These are phyloP conservation scores for Physocephala rufipes DNA, from an alignment of 2,888 invertebrate species.

Conservation along the genomic window DNA sequence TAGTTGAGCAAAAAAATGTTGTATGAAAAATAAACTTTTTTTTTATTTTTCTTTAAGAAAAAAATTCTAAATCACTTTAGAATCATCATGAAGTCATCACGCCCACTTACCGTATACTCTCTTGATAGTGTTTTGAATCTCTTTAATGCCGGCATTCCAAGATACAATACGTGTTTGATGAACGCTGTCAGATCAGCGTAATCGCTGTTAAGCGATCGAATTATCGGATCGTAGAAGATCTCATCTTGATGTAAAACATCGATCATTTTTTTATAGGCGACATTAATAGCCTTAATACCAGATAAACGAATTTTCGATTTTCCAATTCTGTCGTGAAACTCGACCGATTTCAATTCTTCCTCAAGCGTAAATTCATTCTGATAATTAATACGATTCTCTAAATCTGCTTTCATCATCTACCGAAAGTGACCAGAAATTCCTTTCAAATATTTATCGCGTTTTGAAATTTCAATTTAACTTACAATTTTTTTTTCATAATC, in stretches of 20 bases:
- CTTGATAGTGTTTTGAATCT: constrained; percentile 55
- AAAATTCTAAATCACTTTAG: no score
- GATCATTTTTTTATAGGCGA: constrained; percentile 61
- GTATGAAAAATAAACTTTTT: no score
- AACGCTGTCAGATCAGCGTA: constrained; percentile 62
- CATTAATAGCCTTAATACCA: constrained; percentile 60
- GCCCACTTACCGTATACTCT: constrained; percentile 53
- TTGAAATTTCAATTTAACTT: constrained; percentile 5
- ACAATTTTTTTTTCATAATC: constrained; percentile 56
- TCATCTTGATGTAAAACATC: constrained; percentile 59
- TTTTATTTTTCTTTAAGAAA: no score
- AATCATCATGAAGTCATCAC: no score
- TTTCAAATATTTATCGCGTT: no score
- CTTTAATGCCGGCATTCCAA: constrained; percentile 61
- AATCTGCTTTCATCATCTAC: constrained; percentile 53
- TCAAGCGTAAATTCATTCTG: constrained; percentile 57
- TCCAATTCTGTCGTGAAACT: constrained; percentile 58
- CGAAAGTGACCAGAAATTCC: background rate
- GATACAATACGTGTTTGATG: constrained; percentile 59
- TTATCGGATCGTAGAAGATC: constrained; percentile 63
- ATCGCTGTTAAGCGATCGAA: constrained; percentile 59
- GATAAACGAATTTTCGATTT: constrained; percentile 61
- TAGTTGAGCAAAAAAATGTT: no score
- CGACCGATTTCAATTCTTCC: constrained; percentile 56
- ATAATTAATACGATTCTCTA: constrained; percentile 62